Conservation (phyloP, 92 coral and sea anemone species). For the Metridium senile region DNA sequence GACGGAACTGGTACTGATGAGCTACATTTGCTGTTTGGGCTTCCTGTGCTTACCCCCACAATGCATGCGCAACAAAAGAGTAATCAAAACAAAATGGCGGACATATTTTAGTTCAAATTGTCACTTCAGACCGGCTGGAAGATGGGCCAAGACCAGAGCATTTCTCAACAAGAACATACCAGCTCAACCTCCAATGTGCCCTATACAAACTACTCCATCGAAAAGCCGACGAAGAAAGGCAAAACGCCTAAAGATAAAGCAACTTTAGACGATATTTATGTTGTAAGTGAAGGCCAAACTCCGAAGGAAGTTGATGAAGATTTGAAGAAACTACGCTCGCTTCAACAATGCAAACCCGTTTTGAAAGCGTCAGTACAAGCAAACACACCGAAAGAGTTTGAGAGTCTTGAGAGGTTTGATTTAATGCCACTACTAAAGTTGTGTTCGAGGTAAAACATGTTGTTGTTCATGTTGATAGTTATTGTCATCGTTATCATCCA, state of each 20-base stretch:
- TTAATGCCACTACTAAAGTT: conserved; percentile 53
- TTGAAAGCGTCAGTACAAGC: conserved; percentile 74
- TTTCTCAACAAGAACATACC: conserved; percentile 35
- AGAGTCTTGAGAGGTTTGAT: conserved; percentile 72
- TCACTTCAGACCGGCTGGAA: background rate
- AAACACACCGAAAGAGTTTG: conserved; percentile 65
- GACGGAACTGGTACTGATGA: too few species aligned
- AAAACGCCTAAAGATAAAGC: conserved; percentile 52
- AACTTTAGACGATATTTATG: conserved; percentile 79
- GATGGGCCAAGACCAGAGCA: conserved; percentile 99
- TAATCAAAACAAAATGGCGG: conserved; percentile 52
- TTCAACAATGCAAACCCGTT: conserved; percentile 71
- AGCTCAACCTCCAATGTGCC: conserved; percentile 44
- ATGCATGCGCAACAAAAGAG: conserved; percentile 6
- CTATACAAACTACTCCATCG: conserved; percentile 64
- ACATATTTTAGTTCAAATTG: background rate
- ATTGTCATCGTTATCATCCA: too few species aligned
- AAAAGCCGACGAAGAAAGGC: conserved; percentile 45
- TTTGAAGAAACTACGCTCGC: conserved; percentile 49
- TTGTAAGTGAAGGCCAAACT: conserved; percentile 72
- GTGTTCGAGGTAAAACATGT: conserved; percentile 50
- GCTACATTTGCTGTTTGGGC: too few species aligned
- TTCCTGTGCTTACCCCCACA: background rate
- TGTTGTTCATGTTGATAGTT: too few species aligned
- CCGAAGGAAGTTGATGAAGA: conserved; percentile 76